Conservation (phyloP, 2,888 invertebrate genomes). For the Gortyna flavago region DNA sequence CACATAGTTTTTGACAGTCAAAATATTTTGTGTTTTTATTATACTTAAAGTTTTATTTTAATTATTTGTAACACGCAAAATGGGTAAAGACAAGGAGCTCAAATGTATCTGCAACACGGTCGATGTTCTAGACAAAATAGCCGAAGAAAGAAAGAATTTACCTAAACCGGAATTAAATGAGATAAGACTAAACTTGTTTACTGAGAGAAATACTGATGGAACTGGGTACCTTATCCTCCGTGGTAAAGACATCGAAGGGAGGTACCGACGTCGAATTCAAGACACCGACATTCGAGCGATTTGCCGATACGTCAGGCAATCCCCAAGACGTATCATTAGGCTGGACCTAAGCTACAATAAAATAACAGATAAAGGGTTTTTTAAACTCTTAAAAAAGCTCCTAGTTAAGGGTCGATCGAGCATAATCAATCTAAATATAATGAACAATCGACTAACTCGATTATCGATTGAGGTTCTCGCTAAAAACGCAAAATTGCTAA, state of each 20-base stretch:
- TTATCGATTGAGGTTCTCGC: slow-evolving; percentile 81
- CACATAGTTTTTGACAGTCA: slow-evolving; percentile 30
- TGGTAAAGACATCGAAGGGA: slow-evolving; percentile 88
- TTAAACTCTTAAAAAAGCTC: slow-evolving; percentile 81
- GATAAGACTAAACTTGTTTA: slow-evolving; percentile 81
- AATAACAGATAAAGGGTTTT: slow-evolving; percentile 88
- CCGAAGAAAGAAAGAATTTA: slow-evolving; percentile 70
- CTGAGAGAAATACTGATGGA: slow-evolving; percentile 89
- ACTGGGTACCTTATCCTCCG: slow-evolving; percentile 86
- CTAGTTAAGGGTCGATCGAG: slow-evolving; percentile 85
- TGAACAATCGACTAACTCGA: slow-evolving; percentile 89
- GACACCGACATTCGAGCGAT: slow-evolving; percentile 88
- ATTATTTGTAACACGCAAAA: not conserved
- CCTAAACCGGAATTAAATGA: slow-evolving; percentile 70
- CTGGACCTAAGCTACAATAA: slow-evolving; percentile 90
- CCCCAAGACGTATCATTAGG: slow-evolving; percentile 84
- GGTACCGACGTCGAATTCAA: slow-evolving; percentile 82
- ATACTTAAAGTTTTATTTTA: not conserved
- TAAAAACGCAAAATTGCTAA: slow-evolving; percentile 80
- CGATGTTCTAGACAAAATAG: slow-evolving; percentile 75
- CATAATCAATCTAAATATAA: slow-evolving; percentile 88
- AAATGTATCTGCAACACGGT: slow-evolving; percentile 80
- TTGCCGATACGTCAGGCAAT: slow-evolving; percentile 83
- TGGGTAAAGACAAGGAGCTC: not conserved
- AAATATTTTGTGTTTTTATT: slow-evolving; percentile 16